Evolutionary conservation across 1,140 invertebrate genomes (phyloP), one percentile per base, ranked within the genome.

Genomic region (Dreissena polymorpha): DNA sequence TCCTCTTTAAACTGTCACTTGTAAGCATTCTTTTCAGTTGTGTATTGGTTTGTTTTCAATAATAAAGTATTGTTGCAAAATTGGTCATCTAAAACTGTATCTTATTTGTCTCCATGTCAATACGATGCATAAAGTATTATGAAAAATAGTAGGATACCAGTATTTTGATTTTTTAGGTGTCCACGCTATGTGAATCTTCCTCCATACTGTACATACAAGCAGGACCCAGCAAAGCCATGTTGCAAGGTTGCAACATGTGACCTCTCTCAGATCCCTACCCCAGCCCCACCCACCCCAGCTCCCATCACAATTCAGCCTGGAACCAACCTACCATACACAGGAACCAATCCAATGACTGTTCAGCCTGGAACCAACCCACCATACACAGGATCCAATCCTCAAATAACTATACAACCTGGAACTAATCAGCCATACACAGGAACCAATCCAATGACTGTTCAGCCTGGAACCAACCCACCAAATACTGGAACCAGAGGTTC

Each of bases 211-310:
- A 74, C 63, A 12, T 84, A 86, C 53, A 77, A 83, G 29, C 73
- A 81, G 21, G 89, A 90, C 67, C 88, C 89, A 0, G 85, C 82
- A 21, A 88, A 90, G 69, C 16, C 39, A 12, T 90, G 89, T 74
- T 90, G 89, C 73, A 71, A 88, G 67, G 60, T 67, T 0, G 85
- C 86, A 18, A 84, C 67, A 23, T 89, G 87, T 86, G 71, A 86
- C 27, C 68, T 85, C 7, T 67, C 81, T 0, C 29, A 73, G n/a
- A 74, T 85, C 12, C 81, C 79, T 18, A 86, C 84, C 29, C 85
- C 84, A 6, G 21, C 63, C 39, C 75, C 82, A 67, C 63, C 64
- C 8, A 60, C 60, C 13, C 65, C 57, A 16, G 64, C 67, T 63
- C 55, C 77, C 63, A 27, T 51, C 18, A 83, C 63, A 16, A 16